phyloP scores from a whole-genome alignment of 2,113 vertebrate genomes.

The Oryzias melastigma region DNA sequence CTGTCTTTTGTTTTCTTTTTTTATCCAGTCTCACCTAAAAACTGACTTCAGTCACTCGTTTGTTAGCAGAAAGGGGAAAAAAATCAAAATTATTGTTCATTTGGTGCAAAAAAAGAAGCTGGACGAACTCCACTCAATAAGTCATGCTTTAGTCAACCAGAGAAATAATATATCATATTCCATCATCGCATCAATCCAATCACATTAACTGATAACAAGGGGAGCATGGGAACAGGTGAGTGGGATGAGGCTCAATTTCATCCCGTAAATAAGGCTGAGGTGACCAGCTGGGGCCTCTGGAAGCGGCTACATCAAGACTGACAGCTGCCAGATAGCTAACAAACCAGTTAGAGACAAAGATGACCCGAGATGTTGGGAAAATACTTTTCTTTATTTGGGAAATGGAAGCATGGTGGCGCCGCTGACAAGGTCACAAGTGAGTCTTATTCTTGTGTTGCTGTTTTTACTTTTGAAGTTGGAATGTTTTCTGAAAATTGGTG shows the following conservation, averaged over 20 bases:
- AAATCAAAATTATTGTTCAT: slow-evolving; percentile 11
- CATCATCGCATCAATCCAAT: slow-evolving; percentile 67
- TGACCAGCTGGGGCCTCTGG: slow-evolving; percentile 62
- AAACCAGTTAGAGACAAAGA: slow-evolving; percentile 35
- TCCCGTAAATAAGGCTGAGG: slow-evolving; percentile 51
- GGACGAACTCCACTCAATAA: slow-evolving; percentile 45
- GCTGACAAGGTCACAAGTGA: slow-evolving; percentile 39
- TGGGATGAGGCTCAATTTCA: slow-evolving; percentile 62
- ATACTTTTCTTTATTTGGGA: slow-evolving; percentile 55
- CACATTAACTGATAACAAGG: slow-evolving; percentile 60
- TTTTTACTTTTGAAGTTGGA: not conserved
- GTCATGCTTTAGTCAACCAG: slow-evolving; percentile 42
- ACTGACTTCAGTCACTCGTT: too few species aligned
- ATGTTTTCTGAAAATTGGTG: not conserved
- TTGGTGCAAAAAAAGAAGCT: not conserved
- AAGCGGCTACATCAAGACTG: slow-evolving; percentile 61
- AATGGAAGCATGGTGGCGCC: slow-evolving; percentile 17
- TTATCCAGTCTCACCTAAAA: not conserved
- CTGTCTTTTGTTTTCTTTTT: slow-evolving; percentile 1
- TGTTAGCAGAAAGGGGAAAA: not conserved
- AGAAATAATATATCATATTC: slow-evolving; percentile 64
- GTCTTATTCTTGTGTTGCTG: slow-evolving; percentile 1
- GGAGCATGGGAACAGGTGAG: slow-evolving; percentile 70
- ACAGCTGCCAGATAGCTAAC: slow-evolving; percentile 71
- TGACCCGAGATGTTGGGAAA: slow-evolving; percentile 56